phyloP scores from a whole-genome alignment of 2,797 vertebrate species.

The Anguilla marmorata region DNA sequence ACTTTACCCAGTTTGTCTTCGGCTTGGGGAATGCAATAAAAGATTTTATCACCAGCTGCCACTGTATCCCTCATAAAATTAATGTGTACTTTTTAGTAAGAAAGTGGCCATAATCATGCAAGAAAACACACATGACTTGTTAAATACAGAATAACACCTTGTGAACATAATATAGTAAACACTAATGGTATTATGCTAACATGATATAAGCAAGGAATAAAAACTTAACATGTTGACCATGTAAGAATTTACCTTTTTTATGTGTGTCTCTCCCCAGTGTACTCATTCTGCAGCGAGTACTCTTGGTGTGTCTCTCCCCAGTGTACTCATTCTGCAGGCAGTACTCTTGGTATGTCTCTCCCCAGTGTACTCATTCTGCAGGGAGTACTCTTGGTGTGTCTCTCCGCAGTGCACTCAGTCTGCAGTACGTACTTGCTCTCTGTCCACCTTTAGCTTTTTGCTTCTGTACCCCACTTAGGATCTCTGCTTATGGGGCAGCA shows the following conservation, averaged over 20 bases:
- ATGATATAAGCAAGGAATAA: neutral
- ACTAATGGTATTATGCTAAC: neutral
- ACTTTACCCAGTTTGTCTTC: too few relatives aligned
- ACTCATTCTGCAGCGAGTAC: too few relatives aligned
- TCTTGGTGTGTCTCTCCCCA: too few relatives aligned
- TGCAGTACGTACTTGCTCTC: neutral
- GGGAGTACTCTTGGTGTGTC: too few relatives aligned
- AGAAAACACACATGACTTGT: neutral
- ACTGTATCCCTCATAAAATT: too few relatives aligned
- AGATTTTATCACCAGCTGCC: too few relatives aligned
- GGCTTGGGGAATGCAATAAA: too few relatives aligned
- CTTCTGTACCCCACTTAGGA: conserved; percentile 71
- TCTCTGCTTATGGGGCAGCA: conserved; percentile 86
- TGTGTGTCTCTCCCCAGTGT: neutral
- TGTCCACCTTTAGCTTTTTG: conserved; percentile 51
- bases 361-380: too few relatives aligned
- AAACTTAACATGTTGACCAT: neutral
- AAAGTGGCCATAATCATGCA: too few relatives aligned
- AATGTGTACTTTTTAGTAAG: too few relatives aligned
- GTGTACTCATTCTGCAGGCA: too few relatives aligned
- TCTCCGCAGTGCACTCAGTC: neutral
- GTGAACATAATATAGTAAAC: neutral
- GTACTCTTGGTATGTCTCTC: too few relatives aligned
- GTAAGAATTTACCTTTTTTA: neutral
- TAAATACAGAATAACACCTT: neutral